Conservation (phyloP, 2,888 invertebrate genomes). For the Ophion ellenae region DNA sequence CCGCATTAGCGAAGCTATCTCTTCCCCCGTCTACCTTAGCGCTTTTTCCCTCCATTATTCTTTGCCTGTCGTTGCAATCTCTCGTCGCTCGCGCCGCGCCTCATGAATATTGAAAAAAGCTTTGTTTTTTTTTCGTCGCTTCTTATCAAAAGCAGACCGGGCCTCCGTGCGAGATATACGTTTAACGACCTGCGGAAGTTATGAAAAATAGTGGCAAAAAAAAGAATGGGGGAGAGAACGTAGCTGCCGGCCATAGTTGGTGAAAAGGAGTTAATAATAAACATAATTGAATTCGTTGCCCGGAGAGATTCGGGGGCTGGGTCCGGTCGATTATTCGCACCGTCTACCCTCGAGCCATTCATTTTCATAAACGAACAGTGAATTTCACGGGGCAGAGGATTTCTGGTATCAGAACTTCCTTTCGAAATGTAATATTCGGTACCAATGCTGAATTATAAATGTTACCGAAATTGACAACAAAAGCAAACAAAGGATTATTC, state of each 20-base stretch:
- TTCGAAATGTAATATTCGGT: not conserved
- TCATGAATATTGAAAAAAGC: constrained; percentile 45
- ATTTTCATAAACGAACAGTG: not conserved
- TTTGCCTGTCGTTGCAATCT: constrained; percentile 15
- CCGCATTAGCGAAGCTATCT: not conserved
- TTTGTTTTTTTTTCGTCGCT: not conserved
- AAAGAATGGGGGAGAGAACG: not conserved
- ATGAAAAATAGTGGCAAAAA: constrained; percentile 17
- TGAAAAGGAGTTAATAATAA: constrained; percentile 30
- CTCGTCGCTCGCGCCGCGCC: not conserved
- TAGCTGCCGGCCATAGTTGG: not conserved
- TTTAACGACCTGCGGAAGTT: not conserved
- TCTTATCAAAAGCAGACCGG: constrained; percentile 24
- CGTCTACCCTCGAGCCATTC: not conserved
- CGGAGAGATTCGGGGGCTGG: not conserved
- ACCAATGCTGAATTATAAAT: too few species aligned
- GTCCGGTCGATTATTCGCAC: not conserved
- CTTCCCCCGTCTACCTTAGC: not conserved
- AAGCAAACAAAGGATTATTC: too few species aligned
- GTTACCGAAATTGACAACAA: too few species aligned
- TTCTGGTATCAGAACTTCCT: not conserved
- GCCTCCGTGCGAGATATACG: constrained; percentile 5
- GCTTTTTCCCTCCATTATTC: constrained; percentile 10
- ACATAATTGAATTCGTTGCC: constrained; percentile 32
- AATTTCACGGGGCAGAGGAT: not conserved